These are phyloP conservation scores for Neopipo cinnamomea DNA, from an alignment of 2,113 vertebrate species.

Conservation along the genomic window DNA sequence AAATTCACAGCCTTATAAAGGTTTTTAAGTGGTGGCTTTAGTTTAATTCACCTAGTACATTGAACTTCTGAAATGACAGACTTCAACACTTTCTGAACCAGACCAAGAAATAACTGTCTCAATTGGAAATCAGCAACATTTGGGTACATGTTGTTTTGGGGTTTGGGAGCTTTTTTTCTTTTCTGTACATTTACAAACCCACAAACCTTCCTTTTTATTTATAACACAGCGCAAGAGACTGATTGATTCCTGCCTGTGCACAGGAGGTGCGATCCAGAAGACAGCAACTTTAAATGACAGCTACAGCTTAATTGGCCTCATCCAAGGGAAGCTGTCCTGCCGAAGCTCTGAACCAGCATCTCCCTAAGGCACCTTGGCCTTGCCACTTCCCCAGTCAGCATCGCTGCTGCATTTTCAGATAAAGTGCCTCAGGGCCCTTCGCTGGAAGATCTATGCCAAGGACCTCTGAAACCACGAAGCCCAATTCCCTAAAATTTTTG, in stretches of 20 bases:
- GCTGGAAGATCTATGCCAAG: not conserved
- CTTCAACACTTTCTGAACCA: not conserved
- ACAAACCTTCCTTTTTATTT: slow-evolving; percentile 16
- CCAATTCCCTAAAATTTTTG: slow-evolving; percentile 15
- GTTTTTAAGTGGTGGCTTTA: not conserved
- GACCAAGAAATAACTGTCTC: not conserved
- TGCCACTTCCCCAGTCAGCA: slow-evolving; percentile 9
- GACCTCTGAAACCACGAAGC: not conserved
- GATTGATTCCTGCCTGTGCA: slow-evolving; percentile 21
- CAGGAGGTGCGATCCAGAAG: not conserved
- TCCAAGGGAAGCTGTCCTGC: slow-evolving; percentile 20
- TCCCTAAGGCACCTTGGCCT: slow-evolving; percentile 36
- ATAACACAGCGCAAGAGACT: not conserved
- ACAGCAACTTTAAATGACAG: slow-evolving; percentile 49
- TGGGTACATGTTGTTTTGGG: not conserved
- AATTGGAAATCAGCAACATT: not conserved
- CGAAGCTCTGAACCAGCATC: slow-evolving; percentile 38
- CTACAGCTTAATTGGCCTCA: slow-evolving; percentile 63
- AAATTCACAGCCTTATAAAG: not conserved
- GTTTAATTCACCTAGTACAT: not conserved
- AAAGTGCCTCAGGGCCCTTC: slow-evolving; percentile 25
- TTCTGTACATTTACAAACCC: not conserved
- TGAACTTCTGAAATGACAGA: not conserved
- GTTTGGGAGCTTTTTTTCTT: not conserved
- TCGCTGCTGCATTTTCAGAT: slow-evolving; percentile 23